These are phyloP conservation scores for Elmis aenea DNA, from an alignment of 2,888 invertebrate species.

Conservation along the genomic window DNA sequence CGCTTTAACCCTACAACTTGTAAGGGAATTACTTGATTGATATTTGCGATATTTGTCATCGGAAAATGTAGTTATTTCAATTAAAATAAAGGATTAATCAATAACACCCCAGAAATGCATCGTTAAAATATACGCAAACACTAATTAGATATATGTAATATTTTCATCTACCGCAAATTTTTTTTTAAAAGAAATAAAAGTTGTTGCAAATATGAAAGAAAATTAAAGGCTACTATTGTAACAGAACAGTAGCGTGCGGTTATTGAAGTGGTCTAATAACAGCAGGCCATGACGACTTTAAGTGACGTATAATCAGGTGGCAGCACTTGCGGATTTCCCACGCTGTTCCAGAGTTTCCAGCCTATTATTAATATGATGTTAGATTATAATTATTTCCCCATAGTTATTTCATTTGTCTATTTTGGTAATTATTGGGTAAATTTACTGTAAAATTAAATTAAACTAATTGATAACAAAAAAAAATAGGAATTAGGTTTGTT, in stretches of 20 bases:
- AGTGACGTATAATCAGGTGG: slow-evolving; percentile 49
- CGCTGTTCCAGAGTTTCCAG: slow-evolving; percentile 42
- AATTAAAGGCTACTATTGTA: too few species aligned
- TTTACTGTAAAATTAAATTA: slow-evolving; percentile 1
- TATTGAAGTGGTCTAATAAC: slow-evolving; percentile 33
- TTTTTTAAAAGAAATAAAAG: too few species aligned
- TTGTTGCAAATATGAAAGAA: neutral
- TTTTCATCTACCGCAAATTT: too few species aligned
- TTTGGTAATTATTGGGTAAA: slow-evolving; percentile 17
- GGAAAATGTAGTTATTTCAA: slow-evolving; percentile 27
- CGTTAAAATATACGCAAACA: too few species aligned
- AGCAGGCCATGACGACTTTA: slow-evolving; percentile 40
- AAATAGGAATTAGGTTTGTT: too few species aligned
- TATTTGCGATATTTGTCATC: slow-evolving; percentile 34
- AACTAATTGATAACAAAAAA: too few species aligned
- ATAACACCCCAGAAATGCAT: too few species aligned
- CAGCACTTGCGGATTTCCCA: slow-evolving; percentile 47
- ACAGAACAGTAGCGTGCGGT: slow-evolving; percentile 17
- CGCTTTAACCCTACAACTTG: slow-evolving; percentile 24
- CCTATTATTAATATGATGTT: slow-evolving; percentile 47
- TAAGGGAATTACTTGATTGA: slow-evolving; percentile 28
- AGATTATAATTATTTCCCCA: slow-evolving; percentile 42
- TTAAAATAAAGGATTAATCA: too few species aligned
- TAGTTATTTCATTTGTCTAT: slow-evolving; percentile 30
- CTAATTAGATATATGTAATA: too few species aligned